Base-by-base conservation (phyloP, 2,113 vertebrate species). In the Brienomyrus brachyistius region DNA sequence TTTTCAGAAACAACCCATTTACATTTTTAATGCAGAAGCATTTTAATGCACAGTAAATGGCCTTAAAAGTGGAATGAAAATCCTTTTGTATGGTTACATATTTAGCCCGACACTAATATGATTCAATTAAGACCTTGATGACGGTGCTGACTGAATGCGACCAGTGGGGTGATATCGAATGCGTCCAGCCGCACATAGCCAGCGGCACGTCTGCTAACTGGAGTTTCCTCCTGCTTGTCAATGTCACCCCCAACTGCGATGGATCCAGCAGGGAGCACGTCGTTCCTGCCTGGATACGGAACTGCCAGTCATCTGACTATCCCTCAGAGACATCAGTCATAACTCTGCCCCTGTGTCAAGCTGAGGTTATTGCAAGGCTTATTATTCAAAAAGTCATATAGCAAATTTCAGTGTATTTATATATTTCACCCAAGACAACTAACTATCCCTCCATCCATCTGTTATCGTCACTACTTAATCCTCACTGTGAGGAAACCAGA, bases 321-420 rank as follows among this genome's bases (percentile, higher is more conserved):
- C 11, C n/a, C n/a, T 27, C 62, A 13, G 62, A 11, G 62, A 17
- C n/a, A 31, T 40, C 59, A 56, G 45, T 54, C 89, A 56, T 43
- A 54, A 87, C 13, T 23, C 66, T 74, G 48, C 50, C 85, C 87
- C 56, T 54, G 35, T 87, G 89, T 87, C 89, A 90, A 54, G 85
- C 84, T 54, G 48, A 23, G 9, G 47, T 8, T 35, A 59, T 11
- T 87, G 62, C 40, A 66, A 40, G 0, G 27, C 52, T 43, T 21
- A 83, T 13, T 23, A 48, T 23, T 17, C 2, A 23, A 35, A 45
- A 86, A 82, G 3, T 40, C 74, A 10, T 35, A 15, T 4, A 9
- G 66, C 74, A 10, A 77, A 87, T 90, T 43, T 13, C 48, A 51
- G 23, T 86, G 51, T 86, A 86, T 21, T 51, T 51, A 86, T 15